These are phyloP conservation scores for Acyrthosiphon pisum DNA, from an alignment of 1,140 invertebrate species.

Conservation along the genomic window DNA sequence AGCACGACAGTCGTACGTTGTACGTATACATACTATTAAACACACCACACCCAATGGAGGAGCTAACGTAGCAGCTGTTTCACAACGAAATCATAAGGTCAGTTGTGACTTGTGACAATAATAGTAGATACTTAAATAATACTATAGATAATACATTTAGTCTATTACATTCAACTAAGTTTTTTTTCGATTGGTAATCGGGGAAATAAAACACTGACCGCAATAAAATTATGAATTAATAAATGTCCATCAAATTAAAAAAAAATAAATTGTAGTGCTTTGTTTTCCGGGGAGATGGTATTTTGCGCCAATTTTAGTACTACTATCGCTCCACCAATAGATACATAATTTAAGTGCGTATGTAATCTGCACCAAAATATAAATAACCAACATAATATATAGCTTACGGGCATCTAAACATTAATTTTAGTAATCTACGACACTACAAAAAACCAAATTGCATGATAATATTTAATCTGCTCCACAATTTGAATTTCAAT, in stretches of 20 bases:
- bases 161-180: no score
- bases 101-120: not conserved
- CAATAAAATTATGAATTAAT: not conserved
- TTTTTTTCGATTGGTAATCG: not conserved
- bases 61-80: not conserved
- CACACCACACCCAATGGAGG: not conserved
- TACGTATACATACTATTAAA: not conserved
- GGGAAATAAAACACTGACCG: not conserved
- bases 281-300: not conserved
- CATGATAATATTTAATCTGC: no score
- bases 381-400: not conserved
- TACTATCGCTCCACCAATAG: not conserved
- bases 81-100: not conserved
- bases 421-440: not conserved
- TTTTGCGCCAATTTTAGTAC: not conserved
- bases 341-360: not conserved
- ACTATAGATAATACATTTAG: no score
- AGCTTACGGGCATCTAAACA: not conserved
- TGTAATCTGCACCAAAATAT: not conserved
- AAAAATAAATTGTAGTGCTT: not conserved
- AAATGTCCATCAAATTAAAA: not conserved
- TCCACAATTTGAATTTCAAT: not conserved
- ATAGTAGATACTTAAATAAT: not conserved
- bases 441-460: no score
- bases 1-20: no score